A percentile compares a stretch with the other conserved stretches of the same genome.
These are phyloP conservation scores for Arctocebus calabarensis DNA, from an alignment of 2,797 vertebrate species.

Conservation along the genomic window DNA sequence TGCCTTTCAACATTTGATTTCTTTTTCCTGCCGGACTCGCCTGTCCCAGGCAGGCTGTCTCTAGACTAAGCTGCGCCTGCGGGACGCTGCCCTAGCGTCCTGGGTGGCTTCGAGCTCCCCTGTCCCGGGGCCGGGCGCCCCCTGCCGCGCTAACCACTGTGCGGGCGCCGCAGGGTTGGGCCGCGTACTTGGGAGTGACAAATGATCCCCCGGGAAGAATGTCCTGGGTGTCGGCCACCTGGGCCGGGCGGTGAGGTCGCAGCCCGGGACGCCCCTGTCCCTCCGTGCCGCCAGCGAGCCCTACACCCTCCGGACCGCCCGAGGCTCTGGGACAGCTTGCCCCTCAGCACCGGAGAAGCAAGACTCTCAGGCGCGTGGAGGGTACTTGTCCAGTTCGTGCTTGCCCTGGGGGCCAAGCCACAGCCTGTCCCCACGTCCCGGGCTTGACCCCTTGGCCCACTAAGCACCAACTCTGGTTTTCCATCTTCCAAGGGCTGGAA, in stretches of 20 bases:
- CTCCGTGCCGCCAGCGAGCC: no score
- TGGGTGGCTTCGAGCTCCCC: neutral
- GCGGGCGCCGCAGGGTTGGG: neutral
- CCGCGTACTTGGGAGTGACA: no score
- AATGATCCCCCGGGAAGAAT: neutral
- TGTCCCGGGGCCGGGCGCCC: neutral
- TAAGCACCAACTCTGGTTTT: neutral
- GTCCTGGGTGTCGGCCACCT: neutral
- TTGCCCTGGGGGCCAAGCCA: neutral
- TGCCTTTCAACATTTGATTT: neutral
- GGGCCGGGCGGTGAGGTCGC: rapidly evolving
- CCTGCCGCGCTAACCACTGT: slow-evolving; percentile 22
- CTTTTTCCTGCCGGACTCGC: neutral
- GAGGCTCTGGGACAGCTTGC: neutral
- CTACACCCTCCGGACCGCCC: no score
- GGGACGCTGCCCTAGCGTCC: neutral
- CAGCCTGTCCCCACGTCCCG: neutral
- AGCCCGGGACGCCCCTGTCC: neutral
- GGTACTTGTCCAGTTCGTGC: no score
- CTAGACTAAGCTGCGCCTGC: neutral
- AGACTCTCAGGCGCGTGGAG: rapidly evolving
- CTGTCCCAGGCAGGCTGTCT: neutral
- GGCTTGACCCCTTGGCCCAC: rapidly evolving
- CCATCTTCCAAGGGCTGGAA: neutral
- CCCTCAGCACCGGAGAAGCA: neutral